phyloP scores from a whole-genome alignment of 1,140 invertebrate species.

The Neotoxoptera formosana region DNA sequence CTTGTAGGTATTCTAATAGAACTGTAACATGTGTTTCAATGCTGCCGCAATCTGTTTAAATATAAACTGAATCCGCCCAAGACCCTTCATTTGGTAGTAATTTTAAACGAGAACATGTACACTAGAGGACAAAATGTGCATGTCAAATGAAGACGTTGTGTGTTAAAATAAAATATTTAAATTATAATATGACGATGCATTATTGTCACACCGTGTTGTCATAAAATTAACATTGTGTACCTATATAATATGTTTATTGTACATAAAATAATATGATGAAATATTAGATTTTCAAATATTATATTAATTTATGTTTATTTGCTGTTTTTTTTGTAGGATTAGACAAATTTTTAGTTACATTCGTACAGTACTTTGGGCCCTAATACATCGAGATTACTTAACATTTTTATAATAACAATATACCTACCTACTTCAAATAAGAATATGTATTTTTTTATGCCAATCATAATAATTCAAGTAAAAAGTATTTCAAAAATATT shows the following conservation, averaged over 20 bases:
- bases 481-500: too few relatives aligned
- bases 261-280: background rate
- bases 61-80: slow-evolving; percentile 38
- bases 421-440: too few relatives aligned
- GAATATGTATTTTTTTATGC: too few relatives aligned
- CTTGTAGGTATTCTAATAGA: slow-evolving; percentile 40
- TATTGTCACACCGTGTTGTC: background rate
- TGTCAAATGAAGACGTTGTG: background rate
- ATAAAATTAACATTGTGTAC: background rate
- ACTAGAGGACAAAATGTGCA: slow-evolving; percentile 40
- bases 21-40: slow-evolving; percentile 42
- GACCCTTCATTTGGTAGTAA: slow-evolving; percentile 53
- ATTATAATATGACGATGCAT: background rate
- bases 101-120: slow-evolving; percentile 21
- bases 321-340: too few relatives aligned
- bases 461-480: too few relatives aligned
- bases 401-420: too few relatives aligned
- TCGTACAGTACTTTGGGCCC: background rate
- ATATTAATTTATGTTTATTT: background rate
- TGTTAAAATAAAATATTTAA: slow-evolving; percentile 17
- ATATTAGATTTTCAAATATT: background rate
- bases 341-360: background rate
- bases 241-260: background rate
- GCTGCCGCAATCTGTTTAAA: slow-evolving; percentile 40
- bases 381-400: too few relatives aligned